Percentiles rank a stretch among this genome's conserved stretches.
phyloP scores from a whole-genome alignment of 2,888 invertebrate species.

The Melitaea athalia region DNA sequence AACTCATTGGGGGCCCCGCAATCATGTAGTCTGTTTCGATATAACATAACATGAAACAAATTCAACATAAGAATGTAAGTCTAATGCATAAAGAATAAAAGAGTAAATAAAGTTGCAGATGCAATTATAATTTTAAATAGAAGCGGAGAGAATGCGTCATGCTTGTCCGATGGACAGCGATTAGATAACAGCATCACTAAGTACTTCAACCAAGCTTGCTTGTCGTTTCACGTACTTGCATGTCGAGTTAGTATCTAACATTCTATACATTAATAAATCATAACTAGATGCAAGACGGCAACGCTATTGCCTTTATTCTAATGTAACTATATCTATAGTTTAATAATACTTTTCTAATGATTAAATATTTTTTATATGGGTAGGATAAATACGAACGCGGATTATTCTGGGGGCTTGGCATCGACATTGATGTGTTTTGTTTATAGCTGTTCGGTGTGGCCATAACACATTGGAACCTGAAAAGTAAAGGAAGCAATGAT shows the following conservation, averaged over 20 bases:
- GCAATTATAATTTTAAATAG: constrained; percentile 52
- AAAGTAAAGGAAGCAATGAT: constrained; percentile 1
- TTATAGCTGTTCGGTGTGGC: constrained; percentile 92
- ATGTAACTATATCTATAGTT: constrained; percentile 25
- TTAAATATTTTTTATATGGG: constrained; percentile 43
- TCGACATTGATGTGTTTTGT: constrained; percentile 88
- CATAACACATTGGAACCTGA: constrained; percentile 77
- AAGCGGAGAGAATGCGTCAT: constrained; percentile 74
- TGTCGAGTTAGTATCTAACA: constrained; percentile 75
- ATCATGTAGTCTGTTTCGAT: constrained; percentile 85
- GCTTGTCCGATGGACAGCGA: constrained; percentile 64
- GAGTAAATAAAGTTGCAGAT: constrained; percentile 62
- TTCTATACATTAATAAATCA: constrained; percentile 48
- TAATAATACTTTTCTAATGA: constrained; percentile 26
- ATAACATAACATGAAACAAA: constrained; percentile 89
- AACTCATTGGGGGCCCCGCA: constrained; percentile 91
- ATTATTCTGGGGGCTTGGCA: constrained; percentile 86
- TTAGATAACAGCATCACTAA: constrained; percentile 71
- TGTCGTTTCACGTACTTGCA: constrained; percentile 53
- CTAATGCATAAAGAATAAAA: constrained; percentile 68
- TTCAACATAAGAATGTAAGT: constrained; percentile 86
- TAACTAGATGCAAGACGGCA: constrained; percentile 38
- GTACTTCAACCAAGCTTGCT: constrained; percentile 69
- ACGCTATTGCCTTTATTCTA: constrained; percentile 41
- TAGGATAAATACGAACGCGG: constrained; percentile 85